Percentiles rank a stretch among this genome's conserved stretches.
Evolutionary conservation across 1,140 invertebrate genomes (phyloP).

Genomic region (Thaumatotibia leucotreta): DNA sequence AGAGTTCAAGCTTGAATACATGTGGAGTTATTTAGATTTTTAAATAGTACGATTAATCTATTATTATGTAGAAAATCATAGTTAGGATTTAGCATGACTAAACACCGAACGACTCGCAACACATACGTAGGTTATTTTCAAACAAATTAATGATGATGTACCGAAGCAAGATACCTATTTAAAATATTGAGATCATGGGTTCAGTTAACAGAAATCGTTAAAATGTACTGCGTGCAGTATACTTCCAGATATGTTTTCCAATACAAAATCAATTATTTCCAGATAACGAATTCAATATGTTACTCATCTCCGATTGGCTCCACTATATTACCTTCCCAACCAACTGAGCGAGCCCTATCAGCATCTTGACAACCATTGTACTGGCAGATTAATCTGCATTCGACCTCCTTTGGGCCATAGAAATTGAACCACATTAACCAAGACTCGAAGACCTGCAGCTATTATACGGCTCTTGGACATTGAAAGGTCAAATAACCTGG

Average conservation of each 20-base stretch:
- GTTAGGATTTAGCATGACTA: too few relatives aligned
- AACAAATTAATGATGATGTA: too few relatives aligned
- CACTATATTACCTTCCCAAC: not conserved
- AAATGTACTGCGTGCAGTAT: too few relatives aligned
- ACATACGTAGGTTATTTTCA: too few relatives aligned
- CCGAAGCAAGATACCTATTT: too few relatives aligned
- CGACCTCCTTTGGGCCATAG: constrained; percentile 15
- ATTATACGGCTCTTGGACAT: not conserved
- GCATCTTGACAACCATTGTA: constrained; percentile 4
- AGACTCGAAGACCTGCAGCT: not conserved
- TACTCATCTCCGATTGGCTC: not conserved
- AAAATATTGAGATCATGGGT: too few relatives aligned
- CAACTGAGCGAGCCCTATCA: not conserved
- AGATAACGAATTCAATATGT: not conserved
- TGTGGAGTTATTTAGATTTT: too few relatives aligned
- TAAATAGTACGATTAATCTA: too few relatives aligned
- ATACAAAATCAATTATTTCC: not conserved
- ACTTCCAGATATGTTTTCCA: too few relatives aligned
- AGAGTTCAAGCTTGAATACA: not conserved
- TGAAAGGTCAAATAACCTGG: not conserved
- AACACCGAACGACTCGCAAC: too few relatives aligned
- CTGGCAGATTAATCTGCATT: constrained; percentile 7
- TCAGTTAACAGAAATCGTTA: too few relatives aligned
- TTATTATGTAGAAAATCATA: too few relatives aligned
- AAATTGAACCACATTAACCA: not conserved